A percentile compares a stretch with the other conserved stretches of the same genome.
These are phyloP conservation scores for Elaeidobius kamerunicus DNA, from an alignment of 2,888 invertebrate genomes.

Conservation along the genomic window DNA sequence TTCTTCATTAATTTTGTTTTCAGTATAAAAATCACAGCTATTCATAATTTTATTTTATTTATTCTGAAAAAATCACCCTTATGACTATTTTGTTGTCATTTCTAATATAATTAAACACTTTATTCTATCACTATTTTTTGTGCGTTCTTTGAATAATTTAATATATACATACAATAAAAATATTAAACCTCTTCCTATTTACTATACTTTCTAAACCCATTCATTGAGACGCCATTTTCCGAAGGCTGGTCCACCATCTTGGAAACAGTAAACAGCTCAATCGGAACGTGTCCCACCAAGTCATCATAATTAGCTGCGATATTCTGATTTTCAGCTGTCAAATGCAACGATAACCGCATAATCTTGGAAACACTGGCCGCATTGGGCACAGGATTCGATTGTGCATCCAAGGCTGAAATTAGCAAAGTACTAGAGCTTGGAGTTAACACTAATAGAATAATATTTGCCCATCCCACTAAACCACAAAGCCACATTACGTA, in stretches of 20 bases:
- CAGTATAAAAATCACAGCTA: too few relatives aligned
- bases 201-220: too few relatives aligned
- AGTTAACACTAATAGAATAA: constrained; percentile 75
- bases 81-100: too few relatives aligned
- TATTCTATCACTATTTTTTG: too few relatives aligned
- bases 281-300: constrained; percentile 45
- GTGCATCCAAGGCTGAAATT: constrained; percentile 93
- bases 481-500: constrained; percentile 85
- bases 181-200: too few relatives aligned
- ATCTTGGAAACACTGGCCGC: constrained; percentile 83
- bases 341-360: constrained; percentile 88
- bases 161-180: too few relatives aligned
- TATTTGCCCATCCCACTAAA: constrained; percentile 95
- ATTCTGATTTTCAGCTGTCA: constrained; percentile 68
- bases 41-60: too few relatives aligned
- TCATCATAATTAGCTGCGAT: constrained; percentile 35
- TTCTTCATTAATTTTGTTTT: too few relatives aligned
- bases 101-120: too few relatives aligned
- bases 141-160: too few relatives aligned
- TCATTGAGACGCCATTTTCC: too few relatives aligned
- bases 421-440: constrained; percentile 74
- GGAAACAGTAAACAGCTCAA: constrained; percentile 47
- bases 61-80: too few relatives aligned
- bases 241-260: constrained; percentile 42
- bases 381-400: constrained; percentile 92